Percentiles rank a stretch among this genome's conserved stretches.
These are phyloP conservation scores for Anoplius nigerrimus DNA, from an alignment of 2,888 invertebrate species.

Conservation along the genomic window DNA sequence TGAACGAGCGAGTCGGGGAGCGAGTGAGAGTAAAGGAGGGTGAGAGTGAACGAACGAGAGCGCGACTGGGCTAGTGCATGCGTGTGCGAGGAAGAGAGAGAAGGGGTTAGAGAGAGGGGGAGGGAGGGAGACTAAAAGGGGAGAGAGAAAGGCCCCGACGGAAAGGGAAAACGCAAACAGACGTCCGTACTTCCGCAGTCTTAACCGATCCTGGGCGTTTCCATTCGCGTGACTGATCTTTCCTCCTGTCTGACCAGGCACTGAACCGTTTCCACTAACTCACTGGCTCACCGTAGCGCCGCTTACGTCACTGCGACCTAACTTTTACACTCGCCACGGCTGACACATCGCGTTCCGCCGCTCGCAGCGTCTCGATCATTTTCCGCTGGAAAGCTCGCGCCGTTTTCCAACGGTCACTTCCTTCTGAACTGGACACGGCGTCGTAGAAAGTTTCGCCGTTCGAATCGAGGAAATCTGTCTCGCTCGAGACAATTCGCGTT, in stretches of 20 bases:
- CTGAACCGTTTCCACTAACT: conserved; percentile 24
- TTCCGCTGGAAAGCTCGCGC: conserved; percentile 34
- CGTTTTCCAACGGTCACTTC: neutral
- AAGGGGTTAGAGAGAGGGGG: conserved; percentile 10
- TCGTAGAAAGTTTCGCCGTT: too few species aligned
- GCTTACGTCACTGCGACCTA: conserved; percentile 41
- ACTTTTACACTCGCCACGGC: conserved; percentile 20
- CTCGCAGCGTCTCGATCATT: conserved; percentile 9
- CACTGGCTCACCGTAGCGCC: conserved; percentile 9
- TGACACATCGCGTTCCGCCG: neutral
- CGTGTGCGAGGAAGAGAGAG: conserved; percentile 24
- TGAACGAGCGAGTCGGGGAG: neutral
- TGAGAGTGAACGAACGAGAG: neutral
- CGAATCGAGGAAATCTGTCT: too few species aligned
- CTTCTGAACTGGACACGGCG: too few species aligned
- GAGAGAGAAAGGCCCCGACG: conserved; percentile 26
- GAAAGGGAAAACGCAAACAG: conserved; percentile 31
- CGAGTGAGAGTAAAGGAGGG: neutral
- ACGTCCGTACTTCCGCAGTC: conserved; percentile 48
- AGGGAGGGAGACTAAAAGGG: conserved; percentile 34
- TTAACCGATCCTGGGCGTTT: conserved; percentile 46
- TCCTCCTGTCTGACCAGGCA: conserved; percentile 23
- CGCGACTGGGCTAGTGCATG: neutral
- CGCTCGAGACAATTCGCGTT: too few species aligned
- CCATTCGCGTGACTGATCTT: conserved; percentile 48